Percentiles rank a stretch among this genome's conserved stretches.
Conservation (phyloP, 2,888 invertebrate species). For the Syrphus vitripennis region DNA sequence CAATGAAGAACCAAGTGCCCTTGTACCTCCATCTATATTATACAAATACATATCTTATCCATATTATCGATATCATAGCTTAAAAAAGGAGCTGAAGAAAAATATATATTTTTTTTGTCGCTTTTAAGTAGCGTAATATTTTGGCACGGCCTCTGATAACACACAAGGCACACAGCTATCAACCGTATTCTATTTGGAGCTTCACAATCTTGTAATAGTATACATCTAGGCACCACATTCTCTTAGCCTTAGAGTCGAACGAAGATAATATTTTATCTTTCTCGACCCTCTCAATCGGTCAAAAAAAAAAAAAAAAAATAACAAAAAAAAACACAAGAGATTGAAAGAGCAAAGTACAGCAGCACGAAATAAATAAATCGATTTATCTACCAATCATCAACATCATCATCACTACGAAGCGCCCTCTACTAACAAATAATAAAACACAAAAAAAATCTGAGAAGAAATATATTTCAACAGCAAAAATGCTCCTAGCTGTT, state of each 20-base stretch:
- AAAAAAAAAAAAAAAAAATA: slow-evolving; percentile 1
- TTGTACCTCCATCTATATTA: not conserved
- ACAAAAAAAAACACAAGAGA: not conserved
- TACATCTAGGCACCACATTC: not conserved
- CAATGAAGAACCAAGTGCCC: not conserved
- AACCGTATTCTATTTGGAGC: not conserved
- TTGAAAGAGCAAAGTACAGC: slow-evolving; percentile 5
- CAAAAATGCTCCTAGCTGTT: not conserved
- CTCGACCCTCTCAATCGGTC: slow-evolving; percentile 23
- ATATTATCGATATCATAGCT: not conserved
- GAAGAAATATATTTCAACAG: not conserved
- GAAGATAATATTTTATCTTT: slow-evolving; percentile 25
- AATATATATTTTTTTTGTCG: not conserved
- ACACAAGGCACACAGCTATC: not conserved
- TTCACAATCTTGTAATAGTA: not conserved
- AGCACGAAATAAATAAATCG: slow-evolving; percentile 33
- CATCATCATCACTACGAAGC: slow-evolving; percentile 33
- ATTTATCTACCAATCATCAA: slow-evolving; percentile 44
- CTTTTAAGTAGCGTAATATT: not conserved
- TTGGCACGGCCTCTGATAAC: slow-evolving; percentile 5
- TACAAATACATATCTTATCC: not conserved
- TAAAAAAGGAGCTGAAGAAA: not conserved
- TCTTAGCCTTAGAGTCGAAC: not conserved
- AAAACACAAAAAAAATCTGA: slow-evolving; percentile 7
- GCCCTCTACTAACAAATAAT: not conserved